These are phyloP conservation scores for Furcula furcula DNA, from an alignment of 2,888 invertebrate species.

Conservation along the genomic window DNA sequence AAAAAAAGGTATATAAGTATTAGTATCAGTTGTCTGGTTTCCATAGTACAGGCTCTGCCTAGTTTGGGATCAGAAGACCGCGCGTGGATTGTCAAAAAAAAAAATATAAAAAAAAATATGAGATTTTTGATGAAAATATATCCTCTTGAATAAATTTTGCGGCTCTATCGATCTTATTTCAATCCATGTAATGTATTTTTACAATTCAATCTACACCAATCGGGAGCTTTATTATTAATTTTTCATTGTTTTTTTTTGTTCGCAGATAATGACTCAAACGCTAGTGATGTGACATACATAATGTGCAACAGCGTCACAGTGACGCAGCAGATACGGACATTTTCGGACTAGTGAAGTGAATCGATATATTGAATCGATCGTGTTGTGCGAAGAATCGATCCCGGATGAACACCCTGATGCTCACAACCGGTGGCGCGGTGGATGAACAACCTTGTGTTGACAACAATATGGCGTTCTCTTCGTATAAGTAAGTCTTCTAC, in stretches of 20 bases:
- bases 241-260: conserved; percentile 33
- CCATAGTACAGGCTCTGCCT: too few species aligned
- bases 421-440: conserved; percentile 65
- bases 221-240: too few species aligned
- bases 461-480: conserved; percentile 73
- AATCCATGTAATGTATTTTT: too few species aligned
- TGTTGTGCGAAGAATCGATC: conserved; percentile 29
- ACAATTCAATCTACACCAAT: too few species aligned
- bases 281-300: conserved; percentile 61
- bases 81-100: too few species aligned
- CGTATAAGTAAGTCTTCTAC: conserved; percentile 66
- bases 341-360: conserved; percentile 57
- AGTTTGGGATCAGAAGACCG: too few species aligned
- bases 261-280: conserved; percentile 48
- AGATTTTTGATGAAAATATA: too few species aligned
- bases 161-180: too few species aligned
- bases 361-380: conserved; percentile 34
- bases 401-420: conserved; percentile 78
- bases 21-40: too few species aligned
- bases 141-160: too few species aligned
- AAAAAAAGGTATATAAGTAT: too few species aligned
- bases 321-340: conserved; percentile 56
- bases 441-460: conserved; percentile 73
- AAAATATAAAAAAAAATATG: too few species aligned
- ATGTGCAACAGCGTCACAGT: conserved; percentile 50